Base-by-base conservation (phyloP, 2,797 vertebrate species). In the Rhinichthys osculus region DNA sequence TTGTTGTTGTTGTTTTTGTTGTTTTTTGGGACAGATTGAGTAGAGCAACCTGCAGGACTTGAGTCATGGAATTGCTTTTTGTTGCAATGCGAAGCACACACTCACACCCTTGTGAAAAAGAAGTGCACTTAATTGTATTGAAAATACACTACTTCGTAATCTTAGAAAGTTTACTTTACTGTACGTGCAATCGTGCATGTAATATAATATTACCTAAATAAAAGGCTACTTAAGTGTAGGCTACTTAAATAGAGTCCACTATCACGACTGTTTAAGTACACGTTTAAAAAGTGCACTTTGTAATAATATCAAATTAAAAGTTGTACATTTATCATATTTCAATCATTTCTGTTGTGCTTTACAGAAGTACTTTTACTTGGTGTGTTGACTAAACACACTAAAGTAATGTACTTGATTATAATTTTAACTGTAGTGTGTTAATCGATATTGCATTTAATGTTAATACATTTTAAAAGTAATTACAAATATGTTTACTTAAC, bases 41-140 rank as follows among this genome's bases (percentile, higher is more conserved):
- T 59, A 16, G 91, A 94, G 94, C 93, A 92, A 87, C 89, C 94
- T 95, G 94, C 94, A 95, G 94, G 94, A 90, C 91, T 95, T 95
- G 93, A 92, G 91, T 94, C 92, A 90, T 73, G 91, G 94, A 94
- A 95, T 95, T 95, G 94, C 93, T 88, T 88, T 87, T 87, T 87
- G 86, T 82, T 40, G 44, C 84, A 81, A 85, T 66, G 64, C 38
- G 78, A 83, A 83, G 83, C 70, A 91, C 38, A 84, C 64, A 66
- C 33, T 83, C 79, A 73, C 11, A 72, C n/a, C 11, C 79, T 81
- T 78, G 47, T 79, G 40, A 52, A 83, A 38, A 85, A 71, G 23
- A 82, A 71, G 81, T 44, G 14, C 57, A 42, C 73, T 16, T 72
- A 27, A 19, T 23, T 11, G 70, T 44, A 7, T 44, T n/a, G 11